Conservation (phyloP, 2,797 vertebrate species). For the Crax fasciolata region DNA sequence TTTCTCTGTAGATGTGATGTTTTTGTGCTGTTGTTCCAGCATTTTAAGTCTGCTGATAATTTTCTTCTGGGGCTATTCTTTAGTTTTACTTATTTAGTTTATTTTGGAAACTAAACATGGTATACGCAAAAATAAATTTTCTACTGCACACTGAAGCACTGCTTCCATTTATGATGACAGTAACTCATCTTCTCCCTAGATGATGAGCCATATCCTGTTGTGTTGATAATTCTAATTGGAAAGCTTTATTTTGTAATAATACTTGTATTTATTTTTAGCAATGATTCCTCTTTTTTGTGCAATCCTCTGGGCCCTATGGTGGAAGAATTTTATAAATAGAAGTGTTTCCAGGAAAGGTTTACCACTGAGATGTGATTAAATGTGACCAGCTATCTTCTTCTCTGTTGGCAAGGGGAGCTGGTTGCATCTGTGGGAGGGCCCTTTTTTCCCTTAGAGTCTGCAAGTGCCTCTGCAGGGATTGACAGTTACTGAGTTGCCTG, state of each 20-base stretch:
- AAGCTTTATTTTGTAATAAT: background rate
- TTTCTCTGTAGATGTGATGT: background rate
- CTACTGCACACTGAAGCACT: background rate
- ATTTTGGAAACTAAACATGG: background rate
- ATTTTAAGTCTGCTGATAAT: background rate
- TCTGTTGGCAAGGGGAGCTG: background rate
- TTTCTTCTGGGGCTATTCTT: background rate
- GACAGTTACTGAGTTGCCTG: background rate
- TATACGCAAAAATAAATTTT: background rate
- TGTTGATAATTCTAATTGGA: background rate
- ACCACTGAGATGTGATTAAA: background rate
- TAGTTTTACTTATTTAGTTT: background rate
- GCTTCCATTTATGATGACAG: background rate
- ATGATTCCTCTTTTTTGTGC: background rate
- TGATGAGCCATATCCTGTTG: background rate
- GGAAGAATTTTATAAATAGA: background rate
- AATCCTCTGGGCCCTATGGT: background rate
- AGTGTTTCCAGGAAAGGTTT: accelerated
- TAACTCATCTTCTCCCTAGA: background rate
- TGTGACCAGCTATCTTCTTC: background rate
- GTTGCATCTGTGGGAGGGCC: background rate
- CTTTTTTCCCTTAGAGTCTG: background rate
- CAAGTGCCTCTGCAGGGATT: background rate
- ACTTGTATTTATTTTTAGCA: background rate
- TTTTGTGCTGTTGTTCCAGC: background rate